A percentile compares a stretch with the other conserved stretches of the same genome.
Evolutionary conservation across 2,113 vertebrate species (phyloP).

Genomic region (Accipiter cooperii): DNA sequence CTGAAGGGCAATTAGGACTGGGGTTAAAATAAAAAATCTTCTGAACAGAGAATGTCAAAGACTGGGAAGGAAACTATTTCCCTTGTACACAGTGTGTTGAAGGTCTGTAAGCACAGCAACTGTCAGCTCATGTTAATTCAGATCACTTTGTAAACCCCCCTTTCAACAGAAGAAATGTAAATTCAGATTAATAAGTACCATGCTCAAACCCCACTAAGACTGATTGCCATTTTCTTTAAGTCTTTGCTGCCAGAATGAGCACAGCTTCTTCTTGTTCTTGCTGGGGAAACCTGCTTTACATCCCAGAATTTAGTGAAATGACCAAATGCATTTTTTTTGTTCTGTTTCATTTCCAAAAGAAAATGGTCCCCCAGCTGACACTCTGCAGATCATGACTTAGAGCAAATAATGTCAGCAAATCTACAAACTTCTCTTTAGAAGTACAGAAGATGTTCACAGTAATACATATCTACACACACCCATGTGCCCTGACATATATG

Average conservation of each 20-base stretch:
- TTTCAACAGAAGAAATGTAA: slow-evolving; percentile 3
- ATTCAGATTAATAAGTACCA: slow-evolving; percentile 35
- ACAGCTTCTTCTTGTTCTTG: background rate
- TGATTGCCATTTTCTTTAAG: background rate
- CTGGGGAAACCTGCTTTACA: slow-evolving; percentile 39
- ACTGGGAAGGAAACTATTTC: slow-evolving; percentile 57
- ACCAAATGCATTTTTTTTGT: slow-evolving; percentile 9
- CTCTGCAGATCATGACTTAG: background rate
- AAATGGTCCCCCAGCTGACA: slow-evolving; percentile 10
- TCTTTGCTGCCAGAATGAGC: slow-evolving; percentile 22
- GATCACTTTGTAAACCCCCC: background rate
- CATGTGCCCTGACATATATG: background rate
- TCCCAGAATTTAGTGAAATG: slow-evolving; percentile 12
- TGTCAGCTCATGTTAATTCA: slow-evolving; percentile 30
- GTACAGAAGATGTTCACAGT: background rate
- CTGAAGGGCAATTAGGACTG: slow-evolving; percentile 80
- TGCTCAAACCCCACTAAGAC: background rate
- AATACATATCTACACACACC: background rate
- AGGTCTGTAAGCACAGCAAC: slow-evolving; percentile 13
- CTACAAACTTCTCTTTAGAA: background rate
- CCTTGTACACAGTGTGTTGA: background rate
- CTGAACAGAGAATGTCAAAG: slow-evolving; percentile 68
- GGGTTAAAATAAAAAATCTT: slow-evolving; percentile 77
- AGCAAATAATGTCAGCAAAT: background rate
- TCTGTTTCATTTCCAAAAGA: slow-evolving; percentile 9